Conservation (phyloP, 92 coral and sea anemone genomes). For the Blastomussa wellsi region DNA sequence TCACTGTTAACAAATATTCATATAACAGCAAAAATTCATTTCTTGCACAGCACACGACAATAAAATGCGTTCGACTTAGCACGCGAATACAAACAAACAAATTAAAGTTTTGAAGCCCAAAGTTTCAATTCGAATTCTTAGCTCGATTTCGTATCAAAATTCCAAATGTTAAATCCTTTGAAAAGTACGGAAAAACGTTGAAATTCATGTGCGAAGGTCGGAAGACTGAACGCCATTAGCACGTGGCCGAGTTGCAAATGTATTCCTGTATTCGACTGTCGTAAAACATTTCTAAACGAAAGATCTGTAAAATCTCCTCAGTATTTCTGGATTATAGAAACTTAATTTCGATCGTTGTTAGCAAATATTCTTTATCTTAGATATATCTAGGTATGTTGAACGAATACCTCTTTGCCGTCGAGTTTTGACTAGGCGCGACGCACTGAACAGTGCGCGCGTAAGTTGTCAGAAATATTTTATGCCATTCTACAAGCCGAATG, state of each 20-base stretch:
- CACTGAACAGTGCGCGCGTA: background rate
- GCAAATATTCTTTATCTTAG: no score
- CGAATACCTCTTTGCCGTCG: background rate
- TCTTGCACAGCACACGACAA: background rate
- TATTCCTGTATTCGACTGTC: background rate
- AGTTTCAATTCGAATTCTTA: background rate
- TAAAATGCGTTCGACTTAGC: background rate
- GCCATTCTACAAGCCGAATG: background rate
- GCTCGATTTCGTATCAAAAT: background rate
- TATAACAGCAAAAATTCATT: background rate
- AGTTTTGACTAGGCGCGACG: background rate
- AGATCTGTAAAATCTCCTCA: background rate
- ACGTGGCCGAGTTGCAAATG: background rate
- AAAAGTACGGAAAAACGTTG: background rate
- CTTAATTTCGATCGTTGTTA: background rate
- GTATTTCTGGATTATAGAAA: background rate
- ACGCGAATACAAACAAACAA: background rate
- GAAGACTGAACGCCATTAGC: background rate
- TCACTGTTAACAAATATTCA: background rate
- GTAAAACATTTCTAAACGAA: background rate
- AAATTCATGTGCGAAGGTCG: background rate
- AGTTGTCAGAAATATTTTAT: background rate
- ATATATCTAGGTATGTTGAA: no score
- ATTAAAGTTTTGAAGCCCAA: background rate
- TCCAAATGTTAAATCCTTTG: background rate